A percentile compares a stretch with the other conserved stretches of the same genome.
These are phyloP conservation scores for Oncopeltus fasciatus DNA, from an alignment of 1,140 invertebrate genomes.

Conservation along the genomic window DNA sequence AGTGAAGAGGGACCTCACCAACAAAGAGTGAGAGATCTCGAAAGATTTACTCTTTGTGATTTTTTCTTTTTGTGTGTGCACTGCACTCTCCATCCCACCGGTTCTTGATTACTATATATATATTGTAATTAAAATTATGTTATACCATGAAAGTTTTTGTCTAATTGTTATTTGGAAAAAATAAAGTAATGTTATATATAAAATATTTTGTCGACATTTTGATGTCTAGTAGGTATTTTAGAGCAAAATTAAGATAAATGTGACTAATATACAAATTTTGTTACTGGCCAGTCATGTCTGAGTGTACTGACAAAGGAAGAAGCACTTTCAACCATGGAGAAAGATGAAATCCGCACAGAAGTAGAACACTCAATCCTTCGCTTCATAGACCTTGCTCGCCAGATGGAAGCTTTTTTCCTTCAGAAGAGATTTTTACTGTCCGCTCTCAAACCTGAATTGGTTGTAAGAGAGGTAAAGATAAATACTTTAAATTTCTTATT, in stretches of 20 bases:
- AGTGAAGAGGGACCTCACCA: no score
- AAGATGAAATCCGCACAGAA: constrained; percentile 68
- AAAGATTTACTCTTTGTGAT: no score
- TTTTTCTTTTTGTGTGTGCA: no score
- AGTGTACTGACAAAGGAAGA: constrained; percentile 71
- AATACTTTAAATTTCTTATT: no score
- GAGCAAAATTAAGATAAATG: not conserved
- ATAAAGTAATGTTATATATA: no score
- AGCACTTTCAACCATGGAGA: constrained; percentile 50
- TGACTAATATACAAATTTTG: constrained; percentile 21
- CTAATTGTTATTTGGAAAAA: no score
- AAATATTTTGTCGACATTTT: no score
- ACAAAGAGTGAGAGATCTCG: no score
- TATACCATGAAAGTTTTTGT: no score
- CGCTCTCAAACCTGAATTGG: constrained; percentile 76
- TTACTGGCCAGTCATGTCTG: constrained; percentile 57
- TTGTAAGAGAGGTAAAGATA: constrained; percentile 73
- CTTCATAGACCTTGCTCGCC: constrained; percentile 77
- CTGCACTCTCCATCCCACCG: no score
- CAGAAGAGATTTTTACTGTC: constrained; percentile 82
- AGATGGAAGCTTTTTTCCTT: constrained; percentile 88
- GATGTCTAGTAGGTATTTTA: not conserved
- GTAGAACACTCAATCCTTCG: constrained; percentile 69
- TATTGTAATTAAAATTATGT: no score
- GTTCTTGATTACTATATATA: no score